Evolutionary conservation across 2,888 invertebrate genomes (phyloP), one percentile per base, ranked within the genome.

Genomic region (Alviniconcha strummeri): DNA sequence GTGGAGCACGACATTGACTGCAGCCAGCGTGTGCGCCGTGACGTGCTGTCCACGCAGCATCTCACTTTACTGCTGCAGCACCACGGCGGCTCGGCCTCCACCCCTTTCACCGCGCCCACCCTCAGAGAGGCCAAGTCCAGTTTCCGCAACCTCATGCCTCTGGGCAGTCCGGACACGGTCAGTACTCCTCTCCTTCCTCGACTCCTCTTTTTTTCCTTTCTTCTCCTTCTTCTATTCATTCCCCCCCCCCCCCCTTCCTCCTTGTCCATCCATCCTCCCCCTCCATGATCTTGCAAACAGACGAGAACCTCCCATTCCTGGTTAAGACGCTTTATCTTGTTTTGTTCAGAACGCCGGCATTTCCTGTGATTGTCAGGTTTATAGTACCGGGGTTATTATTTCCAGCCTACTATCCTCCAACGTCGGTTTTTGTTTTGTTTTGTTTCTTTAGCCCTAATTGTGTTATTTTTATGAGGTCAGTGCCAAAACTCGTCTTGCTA

Each of bases 91-190:
- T 80, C 80, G 4, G 80, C 80, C 55, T 69, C 80, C 67, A 69
- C 80, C 55, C 80, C 80, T n/a, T 80, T 80, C 69, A 80, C 80
- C 55, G 80, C 80, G 1, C 80, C 80, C 69, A 80, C 80, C 54
- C 69, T 80, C 55, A 54, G 54, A 4, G 13, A 11, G 4, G 80
- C 80, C 69, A 9, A 54, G 69, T 55, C 15, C 56, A n/a, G 5
- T 15, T 80, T 80, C 80, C 69, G 80, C n/a, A 80, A 80, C 80
- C 54, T 80, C 54, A 52, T 80, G 80, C 69, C 80, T 9, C 55
- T 80, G 55, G 69, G 56, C 11, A 15, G 54, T 1, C 80, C 67
- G 19, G n/a, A 79, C 19, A 54, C 57, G 79, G 80, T 80, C 17
- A 67, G 80, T 80, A 4, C 13, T 72, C 17, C 72, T 36, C 36